phyloP scores from a whole-genome alignment of 2,888 invertebrate genomes.

The Drosophila kuntzei region DNA sequence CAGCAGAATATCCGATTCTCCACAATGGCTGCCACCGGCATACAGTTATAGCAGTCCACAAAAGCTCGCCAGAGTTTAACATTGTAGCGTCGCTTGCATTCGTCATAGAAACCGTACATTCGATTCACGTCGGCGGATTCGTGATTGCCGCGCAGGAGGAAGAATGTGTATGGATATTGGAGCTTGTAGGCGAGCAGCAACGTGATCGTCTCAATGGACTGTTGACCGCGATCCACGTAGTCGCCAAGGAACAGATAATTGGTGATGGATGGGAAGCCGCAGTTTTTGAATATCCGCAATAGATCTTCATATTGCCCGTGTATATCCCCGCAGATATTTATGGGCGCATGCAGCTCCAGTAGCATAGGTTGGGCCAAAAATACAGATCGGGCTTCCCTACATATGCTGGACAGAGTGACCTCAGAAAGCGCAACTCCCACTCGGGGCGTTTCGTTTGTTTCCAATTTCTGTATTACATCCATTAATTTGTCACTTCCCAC shows the following conservation, averaged over 20 bases:
- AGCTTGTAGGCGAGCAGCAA: conserved; percentile 43
- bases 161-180: conserved; percentile 22
- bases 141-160: conserved; percentile 41
- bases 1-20: conserved; percentile 40
- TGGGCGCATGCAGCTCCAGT: conserved; percentile 29
- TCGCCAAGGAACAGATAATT: conserved; percentile 48
- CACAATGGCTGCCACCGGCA: conserved; percentile 44
- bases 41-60: conserved; percentile 44
- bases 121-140: conserved; percentile 35
- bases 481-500: background rate
- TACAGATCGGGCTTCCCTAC: conserved; percentile 13
- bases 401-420: background rate
- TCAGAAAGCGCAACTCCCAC: conserved; percentile 10
- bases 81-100: conserved; percentile 43
- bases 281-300: conserved; percentile 29
- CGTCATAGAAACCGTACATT: conserved; percentile 42
- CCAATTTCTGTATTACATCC: conserved; percentile 17
- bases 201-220: conserved; percentile 34
- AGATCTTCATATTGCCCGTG: conserved; percentile 42
- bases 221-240: conserved; percentile 40
- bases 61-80: conserved; percentile 38
- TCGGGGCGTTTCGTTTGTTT: conserved; percentile 2
- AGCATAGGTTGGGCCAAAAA: conserved; percentile 39
- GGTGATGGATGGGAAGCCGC: conserved; percentile 15
- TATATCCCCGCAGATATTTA: conserved; percentile 42